Base-by-base conservation (phyloP, 2,888 invertebrate species). In the Biston stratarius region DNA sequence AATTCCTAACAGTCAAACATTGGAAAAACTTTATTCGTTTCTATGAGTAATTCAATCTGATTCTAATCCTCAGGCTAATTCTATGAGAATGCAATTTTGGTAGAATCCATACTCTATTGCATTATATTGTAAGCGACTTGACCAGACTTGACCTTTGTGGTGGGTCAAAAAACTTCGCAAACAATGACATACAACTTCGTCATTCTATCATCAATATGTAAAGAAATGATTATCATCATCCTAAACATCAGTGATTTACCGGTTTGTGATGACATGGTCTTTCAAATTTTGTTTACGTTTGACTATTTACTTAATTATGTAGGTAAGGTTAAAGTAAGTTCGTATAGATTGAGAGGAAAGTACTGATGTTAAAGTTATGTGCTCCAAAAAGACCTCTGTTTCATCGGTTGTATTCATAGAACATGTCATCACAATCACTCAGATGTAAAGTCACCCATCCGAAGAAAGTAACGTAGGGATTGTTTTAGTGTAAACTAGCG, bases 161-260 rank as follows among this genome's bases (percentile, higher is more conserved):
- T 15, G 38, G 64, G 63, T 65, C 57, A 61, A 69, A 57, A 59
- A 71, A 68, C 68, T 64, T 51, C 0, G 56, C 51, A 67, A 70
- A 67, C 61, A 64, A 64, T 63, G 47, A 49, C 44, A 53, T 36
- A n/a, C 61, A 48, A 0, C 11, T 59, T 63, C 10, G 33, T 15
- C 38, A 14, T 5, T 42, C 36, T 7, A 44, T 45, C 49, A 49
- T 10, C 44, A 45, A 47, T 42, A 45, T 61, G 53, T 61, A 44
- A 58, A 14, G 24, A 58, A 55, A 49, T 51, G 11, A 66, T 69
- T 56, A 64, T 40, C 61, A 63, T 55, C 8, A 38, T 14, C n/a
- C 47, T 47, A 45, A 57, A 45, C 57, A 57, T 34, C 42, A 52
- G 51, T 34, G 40, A 53, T 48, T 53, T 64, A 12, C 59, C 14